Evolutionary conservation across 2,888 invertebrate species (phyloP), one percentile per base, ranked within the genome.

Genomic region (Andrena bicolor): DNA sequence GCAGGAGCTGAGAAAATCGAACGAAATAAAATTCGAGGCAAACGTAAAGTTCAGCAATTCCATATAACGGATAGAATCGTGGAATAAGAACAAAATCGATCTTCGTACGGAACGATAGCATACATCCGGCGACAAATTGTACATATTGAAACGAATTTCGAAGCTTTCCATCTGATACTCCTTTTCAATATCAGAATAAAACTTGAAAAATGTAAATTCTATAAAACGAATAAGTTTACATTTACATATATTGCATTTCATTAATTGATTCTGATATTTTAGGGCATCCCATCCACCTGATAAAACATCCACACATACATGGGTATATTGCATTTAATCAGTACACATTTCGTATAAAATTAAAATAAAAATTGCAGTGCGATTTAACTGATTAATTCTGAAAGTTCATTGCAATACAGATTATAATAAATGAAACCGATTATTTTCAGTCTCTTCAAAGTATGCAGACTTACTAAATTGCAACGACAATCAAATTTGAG

Each of bases 11-110:
- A 64, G 63, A 76, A 65, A 76, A 82, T 82, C 71, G 82, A 72
- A 76, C 82, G 82, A 68, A 82, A 82, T 82, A 82, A 82, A 82
- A 76, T 82, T 76, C 71, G 53, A 68, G 70, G 72, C 76, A 76
- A 76, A 82, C 72, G 82, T 82, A 76, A 82, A 76, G 82, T 82
- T 82, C 82, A 82, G 76, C 82, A 61, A 82, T 82, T 81, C 82
- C 72, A 64, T 82, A 82, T 82, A 82, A 82, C 82, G 71, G 82
- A 82, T 72, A 73, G 82, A 76, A 82, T 76, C 82, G 76, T 51
- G 82, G 82, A 82, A 73, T 82, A 82, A 76, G 82, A 82, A 82
- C 72, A 82, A 76, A 82, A 82, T 82, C 82, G 82, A 82, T 82
- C 82, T 82, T 66, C 64, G 64, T 63, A 60, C 61, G 71, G 53